phyloP scores from a whole-genome alignment of 2,113 vertebrate genomes.

The Oreochromis tanganicae region DNA sequence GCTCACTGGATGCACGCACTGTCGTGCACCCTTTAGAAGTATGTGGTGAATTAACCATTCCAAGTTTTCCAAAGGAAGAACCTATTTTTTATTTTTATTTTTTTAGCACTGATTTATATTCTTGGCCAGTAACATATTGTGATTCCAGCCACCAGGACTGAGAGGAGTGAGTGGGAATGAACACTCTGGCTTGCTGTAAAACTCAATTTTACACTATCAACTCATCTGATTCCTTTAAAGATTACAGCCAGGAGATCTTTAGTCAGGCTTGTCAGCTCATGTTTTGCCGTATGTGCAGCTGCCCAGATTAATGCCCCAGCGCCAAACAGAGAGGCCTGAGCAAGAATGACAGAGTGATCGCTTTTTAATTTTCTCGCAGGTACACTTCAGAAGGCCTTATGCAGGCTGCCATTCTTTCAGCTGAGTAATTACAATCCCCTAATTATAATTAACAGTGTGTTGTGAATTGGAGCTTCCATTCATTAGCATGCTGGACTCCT shows the following conservation, averaged over 20 bases:
- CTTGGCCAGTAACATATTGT: not conserved
- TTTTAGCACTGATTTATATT: not conserved
- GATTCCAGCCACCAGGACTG: not conserved
- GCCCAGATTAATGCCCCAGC: slow-evolving; percentile 32
- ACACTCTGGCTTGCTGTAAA: slow-evolving; percentile 41
- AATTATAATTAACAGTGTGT: slow-evolving; percentile 64
- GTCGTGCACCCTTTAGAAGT: not conserved
- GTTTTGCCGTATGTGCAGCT: slow-evolving; percentile 45
- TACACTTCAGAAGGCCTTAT: slow-evolving; percentile 51
- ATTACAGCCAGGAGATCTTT: slow-evolving; percentile 49
- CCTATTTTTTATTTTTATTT: not conserved
- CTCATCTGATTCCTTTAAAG: slow-evolving; percentile 49
- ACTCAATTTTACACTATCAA: slow-evolving; percentile 51
- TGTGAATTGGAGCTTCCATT: slow-evolving; percentile 48
- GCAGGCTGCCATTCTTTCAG: slow-evolving; percentile 52
- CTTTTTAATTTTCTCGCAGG: slow-evolving; percentile 57
- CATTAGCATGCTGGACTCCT: slow-evolving; percentile 49
- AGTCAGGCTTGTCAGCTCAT: slow-evolving; percentile 55
- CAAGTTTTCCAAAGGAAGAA: not conserved
- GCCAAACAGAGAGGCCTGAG: slow-evolving; percentile 11
- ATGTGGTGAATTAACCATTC: not conserved
- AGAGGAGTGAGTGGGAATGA: not conserved
- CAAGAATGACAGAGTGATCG: slow-evolving; percentile 30
- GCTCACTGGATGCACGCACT: not conserved
- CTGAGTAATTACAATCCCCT: slow-evolving; percentile 56